Base-by-base conservation (phyloP, 2,797 vertebrate genomes). In the Microcaecilia unicolor region DNA sequence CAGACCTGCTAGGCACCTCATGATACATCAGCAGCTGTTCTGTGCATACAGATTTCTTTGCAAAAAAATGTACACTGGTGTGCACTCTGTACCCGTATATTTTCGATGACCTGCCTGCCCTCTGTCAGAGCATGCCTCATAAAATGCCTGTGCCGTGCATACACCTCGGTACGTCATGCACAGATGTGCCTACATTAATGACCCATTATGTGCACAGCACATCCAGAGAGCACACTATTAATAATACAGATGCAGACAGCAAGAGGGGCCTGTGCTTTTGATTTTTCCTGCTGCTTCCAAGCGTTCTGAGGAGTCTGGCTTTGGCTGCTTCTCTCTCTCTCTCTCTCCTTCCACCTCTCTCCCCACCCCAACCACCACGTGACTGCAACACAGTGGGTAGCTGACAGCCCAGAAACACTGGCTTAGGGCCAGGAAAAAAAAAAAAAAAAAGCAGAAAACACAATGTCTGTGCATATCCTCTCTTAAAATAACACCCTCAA, bases 371-470 rank as follows among this genome's bases (percentile, higher is more conserved):
- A 67, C 55, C 50, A 54, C 74, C 75, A 72, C 75, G 70, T 80
- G 78, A 78, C 66, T 55, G 47, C 55, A 64, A 67, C 64, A 63
- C 63, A 64, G 63, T 69, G 70, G 74, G 71, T 71, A 70, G 82
- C 79, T 57, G 61, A 72, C 64, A 66, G 66, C 76, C 64, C 37
- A 55, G 64, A 70, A 70, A 61, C 68, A 66, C 70, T 76, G 80
- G 77, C 73, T 68, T 60, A 67, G 75, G 69, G 83, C 86, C 88
- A 90, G 87, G 81, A 84, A 84, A 83, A 73, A 74, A 85, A 78
- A 81, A 82, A 74, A 80, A 87, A 86, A 75, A 73, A 74, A 85
- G 78, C 81, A 82, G 74, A 80, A 87, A 86, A 75, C 75, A 70
- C 63, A 61, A 67, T 69, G 69, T 71, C 65, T 56, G 65, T 68